Percentiles rank a stretch among this genome's conserved stretches.
Evolutionary conservation across 2,113 vertebrate species (phyloP).

Genomic region (Ammodytes dubius): DNA sequence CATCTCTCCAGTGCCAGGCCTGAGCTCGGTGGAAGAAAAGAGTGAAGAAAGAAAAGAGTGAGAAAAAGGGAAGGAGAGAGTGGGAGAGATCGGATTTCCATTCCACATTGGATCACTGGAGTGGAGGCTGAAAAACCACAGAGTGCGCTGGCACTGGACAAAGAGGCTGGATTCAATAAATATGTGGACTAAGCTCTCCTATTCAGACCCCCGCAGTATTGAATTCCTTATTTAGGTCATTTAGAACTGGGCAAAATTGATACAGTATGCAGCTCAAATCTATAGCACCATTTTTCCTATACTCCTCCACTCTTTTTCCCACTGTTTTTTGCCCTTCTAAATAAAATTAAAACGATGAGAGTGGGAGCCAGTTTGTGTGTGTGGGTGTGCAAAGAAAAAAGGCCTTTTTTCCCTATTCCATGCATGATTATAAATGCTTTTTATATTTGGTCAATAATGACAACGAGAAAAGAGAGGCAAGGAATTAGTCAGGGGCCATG

Average conservation of each 20-base stretch:
- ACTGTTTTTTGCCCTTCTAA: constrained; percentile 68
- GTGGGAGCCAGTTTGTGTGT: constrained; percentile 63
- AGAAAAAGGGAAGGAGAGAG: constrained; percentile 23
- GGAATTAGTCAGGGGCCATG: constrained; percentile 34
- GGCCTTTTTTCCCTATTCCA: constrained; percentile 22
- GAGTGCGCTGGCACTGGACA: constrained; percentile 84
- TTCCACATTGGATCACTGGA: constrained; percentile 83
- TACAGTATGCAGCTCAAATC: constrained; percentile 83
- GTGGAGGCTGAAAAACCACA: constrained; percentile 83
- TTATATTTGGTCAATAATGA: constrained; percentile 50
- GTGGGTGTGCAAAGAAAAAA: constrained; percentile 41
- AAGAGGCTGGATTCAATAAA: constrained; percentile 87
- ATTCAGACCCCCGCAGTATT: constrained; percentile 79
- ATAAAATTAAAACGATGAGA: constrained; percentile 72
- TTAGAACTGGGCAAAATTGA: constrained; percentile 82
- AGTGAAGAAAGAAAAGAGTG: constrained; percentile 42
- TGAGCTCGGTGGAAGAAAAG: constrained; percentile 57
- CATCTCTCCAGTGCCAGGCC: constrained; percentile 61
- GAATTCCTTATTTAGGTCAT: constrained; percentile 86
- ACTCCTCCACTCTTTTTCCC: constrained; percentile 1
- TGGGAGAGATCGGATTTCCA: constrained; percentile 80
- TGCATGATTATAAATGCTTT: constrained; percentile 54
- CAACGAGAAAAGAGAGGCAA: constrained; percentile 43
- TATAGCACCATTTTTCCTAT: constrained; percentile 55
- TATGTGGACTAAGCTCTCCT: constrained; percentile 84